Evolutionary conservation across 2,888 invertebrate species (phyloP).

Genomic region (Epinotia nisella): DNA sequence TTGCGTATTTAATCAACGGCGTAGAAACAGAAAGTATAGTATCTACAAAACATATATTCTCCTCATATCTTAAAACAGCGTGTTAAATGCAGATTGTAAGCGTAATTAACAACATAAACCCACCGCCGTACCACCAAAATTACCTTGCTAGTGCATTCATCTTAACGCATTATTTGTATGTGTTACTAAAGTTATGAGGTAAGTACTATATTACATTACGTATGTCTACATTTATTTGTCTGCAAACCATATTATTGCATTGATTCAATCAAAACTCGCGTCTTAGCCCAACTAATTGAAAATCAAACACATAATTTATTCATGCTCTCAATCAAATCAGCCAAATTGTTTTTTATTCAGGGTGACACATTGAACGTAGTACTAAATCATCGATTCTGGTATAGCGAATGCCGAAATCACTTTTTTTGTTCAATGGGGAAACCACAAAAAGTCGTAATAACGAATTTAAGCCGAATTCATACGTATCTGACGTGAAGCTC

Average conservation of each 20-base stretch:
- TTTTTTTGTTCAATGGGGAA: not conserved
- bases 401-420: not conserved
- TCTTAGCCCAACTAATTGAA: not conserved
- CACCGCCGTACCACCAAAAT: constrained; percentile 75
- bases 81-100: constrained; percentile 64
- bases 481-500: too few species aligned
- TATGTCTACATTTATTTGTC: constrained; percentile 8
- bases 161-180: constrained; percentile 41
- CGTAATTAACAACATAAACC: constrained; percentile 82
- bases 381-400: not conserved
- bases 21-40: not conserved
- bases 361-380: not conserved
- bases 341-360: not conserved
- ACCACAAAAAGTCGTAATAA: too few species aligned
- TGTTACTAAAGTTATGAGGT: constrained; percentile 7
- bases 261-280: constrained; percentile 2
- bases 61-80: constrained; percentile 63
- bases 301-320: not conserved
- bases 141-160: constrained; percentile 69
- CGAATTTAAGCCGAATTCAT: too few species aligned
- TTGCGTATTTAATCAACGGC: not conserved
- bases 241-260: constrained; percentile 2
- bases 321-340: not conserved
- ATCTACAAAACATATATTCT: constrained; percentile 46
- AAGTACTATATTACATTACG: constrained; percentile 25